Conservation (phyloP, 2,113 vertebrate genomes). For the Ceratotherium simum region DNA sequence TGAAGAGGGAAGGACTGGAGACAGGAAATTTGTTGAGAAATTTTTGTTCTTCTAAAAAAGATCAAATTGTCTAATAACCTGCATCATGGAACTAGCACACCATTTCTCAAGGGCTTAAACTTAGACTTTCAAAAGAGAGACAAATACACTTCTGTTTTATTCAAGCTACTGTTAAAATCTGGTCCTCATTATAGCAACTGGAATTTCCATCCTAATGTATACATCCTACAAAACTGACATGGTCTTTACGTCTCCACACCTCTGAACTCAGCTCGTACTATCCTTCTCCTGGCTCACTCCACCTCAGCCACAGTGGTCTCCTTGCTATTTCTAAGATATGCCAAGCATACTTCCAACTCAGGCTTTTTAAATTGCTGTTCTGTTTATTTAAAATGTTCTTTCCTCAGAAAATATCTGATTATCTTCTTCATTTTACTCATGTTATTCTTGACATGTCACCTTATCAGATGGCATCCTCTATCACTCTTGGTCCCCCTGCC, state of each 20-base stretch:
- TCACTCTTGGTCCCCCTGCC: not conserved
- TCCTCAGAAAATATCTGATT: not conserved
- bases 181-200: not conserved
- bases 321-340: not conserved
- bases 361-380: not conserved
- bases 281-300: not conserved
- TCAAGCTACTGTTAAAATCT: not conserved
- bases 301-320: not conserved
- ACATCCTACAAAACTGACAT: not conserved
- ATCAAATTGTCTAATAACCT: not conserved
- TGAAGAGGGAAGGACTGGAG: not conserved
- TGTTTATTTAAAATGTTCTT: not conserved
- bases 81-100: not conserved
- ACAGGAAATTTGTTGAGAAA: not conserved
- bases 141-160: not conserved
- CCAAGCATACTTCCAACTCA: not conserved
- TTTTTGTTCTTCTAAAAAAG: not conserved
- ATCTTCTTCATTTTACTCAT: not conserved
- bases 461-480: not conserved
- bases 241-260: not conserved
- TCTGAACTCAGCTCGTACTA: accelerated
- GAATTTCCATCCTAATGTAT: not conserved
- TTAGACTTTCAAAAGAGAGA: not conserved
- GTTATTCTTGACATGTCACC: not conserved
- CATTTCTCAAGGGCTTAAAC: not conserved